Evolutionary conservation across 2,113 vertebrate species (phyloP).

Genomic region (Etheostoma spectabile): DNA sequence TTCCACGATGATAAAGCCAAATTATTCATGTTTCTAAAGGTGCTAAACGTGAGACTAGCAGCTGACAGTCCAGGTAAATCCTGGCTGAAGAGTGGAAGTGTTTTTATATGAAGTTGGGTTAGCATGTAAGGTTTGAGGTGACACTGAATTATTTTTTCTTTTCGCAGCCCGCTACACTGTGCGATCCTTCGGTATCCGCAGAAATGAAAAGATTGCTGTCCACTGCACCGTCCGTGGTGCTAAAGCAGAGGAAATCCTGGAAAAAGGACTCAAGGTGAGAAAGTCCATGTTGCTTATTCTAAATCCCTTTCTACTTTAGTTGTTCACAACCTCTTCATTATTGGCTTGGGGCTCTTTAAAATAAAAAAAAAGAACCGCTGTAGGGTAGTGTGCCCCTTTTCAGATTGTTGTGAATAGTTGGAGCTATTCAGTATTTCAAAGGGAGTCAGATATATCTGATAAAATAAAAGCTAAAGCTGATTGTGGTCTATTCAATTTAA

Average conservation of each 20-base stretch:
- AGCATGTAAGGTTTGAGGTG: rapidly evolving
- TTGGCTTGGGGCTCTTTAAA: background rate
- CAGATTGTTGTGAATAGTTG: background rate
- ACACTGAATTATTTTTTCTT: background rate
- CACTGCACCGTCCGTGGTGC: conserved; percentile 98
- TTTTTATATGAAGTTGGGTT: background rate
- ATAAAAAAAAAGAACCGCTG: background rate
- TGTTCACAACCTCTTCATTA: no score
- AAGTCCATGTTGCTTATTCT: background rate
- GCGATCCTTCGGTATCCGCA: conserved; percentile 96
- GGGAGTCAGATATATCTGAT: background rate
- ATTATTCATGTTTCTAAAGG: background rate
- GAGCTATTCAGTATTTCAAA: background rate
- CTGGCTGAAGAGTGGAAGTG: background rate
- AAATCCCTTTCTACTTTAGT: no score
- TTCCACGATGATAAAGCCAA: background rate
- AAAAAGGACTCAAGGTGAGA: conserved; percentile 92
- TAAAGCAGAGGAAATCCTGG: conserved; percentile 98
- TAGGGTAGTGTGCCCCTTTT: background rate
- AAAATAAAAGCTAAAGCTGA: background rate
- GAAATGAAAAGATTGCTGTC: conserved; percentile 98
- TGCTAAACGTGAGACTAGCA: no score
- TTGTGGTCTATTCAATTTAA: background rate
- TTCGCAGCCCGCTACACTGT: conserved; percentile 94
- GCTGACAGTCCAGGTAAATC: background rate